Evolutionary conservation across 2,888 invertebrate species (phyloP), one percentile per base, ranked within the genome.

Genomic region (Ferrisia virgata): DNA sequence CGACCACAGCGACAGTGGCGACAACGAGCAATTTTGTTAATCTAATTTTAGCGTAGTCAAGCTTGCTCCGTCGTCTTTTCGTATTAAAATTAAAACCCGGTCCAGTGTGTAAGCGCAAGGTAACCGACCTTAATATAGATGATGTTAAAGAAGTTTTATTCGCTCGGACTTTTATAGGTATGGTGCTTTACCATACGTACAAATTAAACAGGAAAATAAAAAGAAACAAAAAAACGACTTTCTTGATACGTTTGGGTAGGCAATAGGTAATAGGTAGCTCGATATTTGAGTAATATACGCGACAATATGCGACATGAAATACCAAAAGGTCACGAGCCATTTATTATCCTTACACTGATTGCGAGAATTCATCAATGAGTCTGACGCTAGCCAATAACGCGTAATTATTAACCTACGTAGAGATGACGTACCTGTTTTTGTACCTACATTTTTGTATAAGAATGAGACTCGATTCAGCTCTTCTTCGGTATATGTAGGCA

Each of bases 121-220:
- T 79, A 79, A 36, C 47, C 79, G 79, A 79, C 79, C 79, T 79
- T 47, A 79, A 79, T 79, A 79, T 79, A 47, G 79, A 79, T 78
- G 79, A 79, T 25, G 79, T 39, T 79, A 47, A 79, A 15, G 33
- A 36, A 76, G 72, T 76, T 76, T 64, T 33, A 76, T 18, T 18
- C 72, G 64, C 28, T 53, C 9, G 22, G 6, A 53, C 22, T 53
- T 53, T 22, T n/a, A n/a, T n/a, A n/a, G n/a, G n/a, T n/a, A n/a
- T n/a, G n/a, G n/a, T 8, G 39, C 39, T 39, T 39, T 11, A 39
- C 11, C 39, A n/a, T n/a, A n/a, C n/a, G 39, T 11, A 39, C 39
- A 5, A 39, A 28, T 25, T 28, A 28, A 64, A 64, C 28, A 64
- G 64, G 64, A 15, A 28, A 64, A 43, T 5, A 39, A 43, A 64